Evolutionary conservation across 2,888 invertebrate species (phyloP).

Genomic region (Steinernema hermaphroditum): DNA sequence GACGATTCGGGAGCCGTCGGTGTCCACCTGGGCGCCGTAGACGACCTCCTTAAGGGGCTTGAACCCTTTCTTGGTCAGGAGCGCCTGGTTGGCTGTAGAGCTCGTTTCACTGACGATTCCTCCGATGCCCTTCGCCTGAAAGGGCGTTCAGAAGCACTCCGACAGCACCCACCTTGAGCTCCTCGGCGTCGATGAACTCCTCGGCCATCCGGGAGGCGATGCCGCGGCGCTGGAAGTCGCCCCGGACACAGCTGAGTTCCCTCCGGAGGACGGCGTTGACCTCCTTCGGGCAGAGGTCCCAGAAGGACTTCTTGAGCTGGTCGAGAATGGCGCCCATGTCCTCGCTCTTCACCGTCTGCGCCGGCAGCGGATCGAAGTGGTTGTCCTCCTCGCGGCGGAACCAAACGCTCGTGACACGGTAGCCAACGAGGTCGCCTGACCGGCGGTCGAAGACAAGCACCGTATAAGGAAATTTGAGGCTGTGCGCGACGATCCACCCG

Average conservation of each 20-base stretch:
- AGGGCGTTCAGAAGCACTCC: no score
- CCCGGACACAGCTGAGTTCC: neutral
- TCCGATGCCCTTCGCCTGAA: neutral
- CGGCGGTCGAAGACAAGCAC: neutral
- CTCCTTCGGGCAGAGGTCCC: slow-evolving; percentile 13
- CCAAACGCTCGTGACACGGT: slow-evolving; percentile 16
- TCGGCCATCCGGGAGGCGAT: neutral
- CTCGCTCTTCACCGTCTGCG: neutral
- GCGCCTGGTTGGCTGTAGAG: slow-evolving; percentile 17
- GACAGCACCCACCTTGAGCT: neutral
- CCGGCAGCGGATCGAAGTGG: neutral
- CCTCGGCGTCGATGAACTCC: neutral
- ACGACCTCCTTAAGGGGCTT: neutral
- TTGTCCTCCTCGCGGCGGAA: neutral
- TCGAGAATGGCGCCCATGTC: neutral
- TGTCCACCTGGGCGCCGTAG: neutral
- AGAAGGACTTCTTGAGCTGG: neutral
- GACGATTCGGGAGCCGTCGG: neutral
- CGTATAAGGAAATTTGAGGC: neutral
- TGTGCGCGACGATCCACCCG: neutral
- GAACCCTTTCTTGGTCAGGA: slow-evolving; percentile 12
- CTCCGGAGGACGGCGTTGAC: slow-evolving; percentile 6
- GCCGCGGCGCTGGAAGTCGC: slow-evolving; percentile 4
- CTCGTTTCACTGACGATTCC: slow-evolving; percentile 20
- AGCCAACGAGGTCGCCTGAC: neutral